A percentile compares a stretch with the other conserved stretches of the same genome.
phyloP scores from a whole-genome alignment of 2,113 vertebrate genomes.

The Platanista minor region DNA sequence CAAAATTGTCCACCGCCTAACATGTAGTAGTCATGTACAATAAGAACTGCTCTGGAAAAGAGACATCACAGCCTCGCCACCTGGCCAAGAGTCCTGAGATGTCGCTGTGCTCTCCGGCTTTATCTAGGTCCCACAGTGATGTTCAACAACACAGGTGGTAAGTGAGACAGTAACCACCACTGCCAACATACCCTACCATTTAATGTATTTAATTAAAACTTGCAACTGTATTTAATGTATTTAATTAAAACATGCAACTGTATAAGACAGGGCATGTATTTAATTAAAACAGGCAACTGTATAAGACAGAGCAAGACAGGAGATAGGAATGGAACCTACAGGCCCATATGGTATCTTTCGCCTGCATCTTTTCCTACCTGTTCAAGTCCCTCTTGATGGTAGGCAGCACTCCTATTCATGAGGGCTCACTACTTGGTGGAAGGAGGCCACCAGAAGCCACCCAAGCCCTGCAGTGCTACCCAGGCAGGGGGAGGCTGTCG shows the following conservation, averaged over 20 bases:
- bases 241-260: neutral
- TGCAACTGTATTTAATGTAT: fast-evolving
- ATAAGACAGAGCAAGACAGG: neutral
- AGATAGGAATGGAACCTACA: fast-evolving
- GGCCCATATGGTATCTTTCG: fast-evolving
- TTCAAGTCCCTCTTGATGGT: fast-evolving
- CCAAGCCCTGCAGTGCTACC: neutral
- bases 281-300: fast-evolving
- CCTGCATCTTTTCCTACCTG: too few species aligned
- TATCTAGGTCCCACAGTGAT: fast-evolving
- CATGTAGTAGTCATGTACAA: fast-evolving
- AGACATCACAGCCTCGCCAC: fast-evolving
- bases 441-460: fast-evolving
- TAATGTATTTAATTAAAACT: neutral
- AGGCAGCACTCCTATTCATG: fast-evolving
- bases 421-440: neutral
- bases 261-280: neutral
- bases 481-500: fast-evolving
- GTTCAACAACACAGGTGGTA: fast-evolving
- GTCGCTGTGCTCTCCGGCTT: too few species aligned
- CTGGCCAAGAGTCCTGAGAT: fast-evolving
- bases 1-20: neutral
- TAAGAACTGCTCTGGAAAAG: fast-evolving
- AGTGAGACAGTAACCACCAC: fast-evolving
- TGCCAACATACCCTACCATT: fast-evolving